Evolutionary conservation across 2,888 invertebrate species (phyloP), one percentile per base, ranked within the genome.

Genomic region (Drosophila neotestacea): DNA sequence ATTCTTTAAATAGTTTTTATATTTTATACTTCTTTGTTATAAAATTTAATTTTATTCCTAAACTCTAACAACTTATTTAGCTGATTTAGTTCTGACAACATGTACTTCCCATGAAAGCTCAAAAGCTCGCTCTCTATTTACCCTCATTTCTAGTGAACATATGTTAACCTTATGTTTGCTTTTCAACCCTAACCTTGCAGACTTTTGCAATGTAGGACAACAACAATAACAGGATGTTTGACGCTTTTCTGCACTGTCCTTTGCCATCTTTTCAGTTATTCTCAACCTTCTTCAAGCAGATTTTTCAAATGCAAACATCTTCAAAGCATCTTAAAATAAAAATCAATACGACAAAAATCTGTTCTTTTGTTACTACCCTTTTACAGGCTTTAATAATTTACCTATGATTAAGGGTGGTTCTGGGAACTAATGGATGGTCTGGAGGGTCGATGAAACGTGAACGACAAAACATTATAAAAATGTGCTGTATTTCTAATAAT

Each of bases 161-260:
- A 85, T 85, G 85, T 80, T 60, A 59, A 63, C 54, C 73, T 69
- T 65, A 65, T 69, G 65, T 61, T 74, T 48, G 50, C 46, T 32
- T 76, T 84, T 85, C 85, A 89, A 89, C 80, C 89, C 77, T 85
- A 84, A 85, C 85, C 87, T 87, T 89, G 85, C 73, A 56, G 68
- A 69, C 71, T 85, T 85, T 84, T 81, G 70, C 55, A 77, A 82
- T 73, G 39, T 76, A 44, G 56, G 61, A 63, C 54, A 69, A 64
- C 55, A 59, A 50, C 47, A 58, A 62, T 44, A 46, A 28, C 56
- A 63, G 64, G 52, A 68, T 70, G 56, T 70, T 55, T 42, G 30
- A 27, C 22, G 51, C 27, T 52, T 39, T 30, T 6, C 30, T 30
- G 30, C 30, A 6, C 32, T 32, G 32, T 61, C 62, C 50, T 58